These are phyloP conservation scores for Muntiacus reevesi DNA, from an alignment of 2,113 vertebrate genomes.

Conservation along the genomic window DNA sequence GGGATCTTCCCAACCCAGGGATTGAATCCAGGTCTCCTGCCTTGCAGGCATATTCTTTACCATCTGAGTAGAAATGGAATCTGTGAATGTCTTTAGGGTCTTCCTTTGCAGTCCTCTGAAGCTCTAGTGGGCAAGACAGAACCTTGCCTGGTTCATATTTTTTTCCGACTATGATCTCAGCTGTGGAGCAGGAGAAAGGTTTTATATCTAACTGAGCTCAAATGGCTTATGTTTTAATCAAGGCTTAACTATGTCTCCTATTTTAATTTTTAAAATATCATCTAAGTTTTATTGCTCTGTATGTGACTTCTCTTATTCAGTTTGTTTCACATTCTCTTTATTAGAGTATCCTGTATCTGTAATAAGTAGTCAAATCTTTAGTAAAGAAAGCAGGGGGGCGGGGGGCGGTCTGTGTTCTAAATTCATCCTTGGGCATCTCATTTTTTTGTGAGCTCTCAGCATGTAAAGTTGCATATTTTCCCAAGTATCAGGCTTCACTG, in stretches of 20 bases:
- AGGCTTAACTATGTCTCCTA: background rate
- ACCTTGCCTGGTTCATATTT: background rate
- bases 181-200: background rate
- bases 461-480: background rate
- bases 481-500: background rate
- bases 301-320: background rate
- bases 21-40: background rate
- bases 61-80: background rate
- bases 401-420: background rate
- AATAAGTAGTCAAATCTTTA: background rate
- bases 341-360: background rate
- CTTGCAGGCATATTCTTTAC: background rate
- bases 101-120: background rate
- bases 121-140: background rate
- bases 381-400: background rate
- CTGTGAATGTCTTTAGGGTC: background rate
- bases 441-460: background rate
- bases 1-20: background rate
- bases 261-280: background rate
- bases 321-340: background rate
- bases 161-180: background rate
- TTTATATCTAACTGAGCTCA: background rate
- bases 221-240: conserved; percentile 18
- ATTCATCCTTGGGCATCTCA: background rate
- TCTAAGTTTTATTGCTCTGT: background rate